Conservation (phyloP, 2,888 invertebrate genomes). For the Tryphoninae sp. region DNA sequence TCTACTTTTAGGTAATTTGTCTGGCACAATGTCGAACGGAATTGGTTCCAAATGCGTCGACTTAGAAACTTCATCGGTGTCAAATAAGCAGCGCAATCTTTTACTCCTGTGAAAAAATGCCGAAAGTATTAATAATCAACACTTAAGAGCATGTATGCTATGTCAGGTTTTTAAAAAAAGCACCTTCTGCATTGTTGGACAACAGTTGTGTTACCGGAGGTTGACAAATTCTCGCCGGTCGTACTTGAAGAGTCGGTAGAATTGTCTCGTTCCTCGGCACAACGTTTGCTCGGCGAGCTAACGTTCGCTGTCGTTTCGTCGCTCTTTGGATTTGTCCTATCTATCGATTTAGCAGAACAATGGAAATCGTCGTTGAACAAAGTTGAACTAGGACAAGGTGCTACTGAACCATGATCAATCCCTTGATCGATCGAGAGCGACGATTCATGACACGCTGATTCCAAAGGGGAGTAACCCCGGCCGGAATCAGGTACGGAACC, state of each 20-base stretch:
- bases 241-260: neutral
- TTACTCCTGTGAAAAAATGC: slow-evolving; percentile 48
- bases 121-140: neutral
- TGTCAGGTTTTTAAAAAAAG: neutral
- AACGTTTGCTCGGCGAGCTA: slow-evolving; percentile 2
- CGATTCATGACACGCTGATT: slow-evolving; percentile 47
- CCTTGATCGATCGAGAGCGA: slow-evolving; percentile 44
- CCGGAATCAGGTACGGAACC: slow-evolving; percentile 54
- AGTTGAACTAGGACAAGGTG: slow-evolving; percentile 37
- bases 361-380: slow-evolving; percentile 36
- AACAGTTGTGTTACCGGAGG: neutral
- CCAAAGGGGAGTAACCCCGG: slow-evolving; percentile 50
- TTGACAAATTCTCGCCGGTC: neutral
- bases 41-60: slow-evolving; percentile 71
- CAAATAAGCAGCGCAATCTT: slow-evolving; percentile 45
- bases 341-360: slow-evolving; percentile 10
- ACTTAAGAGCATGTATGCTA: neutral
- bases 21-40: slow-evolving; percentile 72
- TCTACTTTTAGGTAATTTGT: slow-evolving; percentile 65
- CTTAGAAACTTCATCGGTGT: slow-evolving; percentile 36
- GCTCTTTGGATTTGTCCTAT: neutral
- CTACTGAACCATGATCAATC: slow-evolving; percentile 20
- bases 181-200: slow-evolving; percentile 39
- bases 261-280: slow-evolving; percentile 8
- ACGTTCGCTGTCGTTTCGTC: neutral